Base-by-base conservation (phyloP, 1,140 invertebrate species). In the Hylaeus anthracinus region DNA sequence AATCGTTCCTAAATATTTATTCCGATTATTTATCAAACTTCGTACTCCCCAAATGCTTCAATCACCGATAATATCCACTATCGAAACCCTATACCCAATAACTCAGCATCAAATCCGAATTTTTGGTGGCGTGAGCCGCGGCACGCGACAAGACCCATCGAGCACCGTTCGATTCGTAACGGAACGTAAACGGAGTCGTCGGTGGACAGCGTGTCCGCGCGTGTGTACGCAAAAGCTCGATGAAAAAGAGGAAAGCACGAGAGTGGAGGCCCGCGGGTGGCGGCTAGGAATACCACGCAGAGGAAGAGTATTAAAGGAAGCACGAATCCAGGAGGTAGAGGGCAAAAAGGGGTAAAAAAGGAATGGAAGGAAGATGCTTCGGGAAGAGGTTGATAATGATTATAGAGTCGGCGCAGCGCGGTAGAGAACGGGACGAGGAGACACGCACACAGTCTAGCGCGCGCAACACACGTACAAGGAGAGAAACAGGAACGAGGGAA, bases 361-460 rank as follows among this genome's bases (percentile, higher is more conserved):
- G 15, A 10, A 45, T 45, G 41, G 48, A 65, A 71, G 37, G 45
- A n/a, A 76, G 82, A 82, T 80, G 82, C 61, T 56, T 81, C 72
- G 83, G 67, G 82, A 89, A 83, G 77, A 79, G 79, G 84, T 80
- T 78, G 88, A 88, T 90, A 89, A 90, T 92, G 89, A 92, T 92
- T 91, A 89, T 83, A 88, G 89, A 89, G 86, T 88, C 71, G 85
- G 81, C 77, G 55, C 55, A 72, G 72, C 6, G 80, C 56, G 58
- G 72, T 71, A 63, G 84, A 70, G 81, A 66, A 79, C 60, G 60
- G 51, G 71, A 64, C 56, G n/a, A 65, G 5, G 45, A 58, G 70
- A 65, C 51, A 56, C 48, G 12, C 51, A 74, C 53, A 37, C 66
- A 14, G n/a, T 63, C 6, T 3, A 15, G 39, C 10, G 41, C 26